phyloP scores from a whole-genome alignment of 2,797 vertebrate species.

The Botia kubotai region DNA sequence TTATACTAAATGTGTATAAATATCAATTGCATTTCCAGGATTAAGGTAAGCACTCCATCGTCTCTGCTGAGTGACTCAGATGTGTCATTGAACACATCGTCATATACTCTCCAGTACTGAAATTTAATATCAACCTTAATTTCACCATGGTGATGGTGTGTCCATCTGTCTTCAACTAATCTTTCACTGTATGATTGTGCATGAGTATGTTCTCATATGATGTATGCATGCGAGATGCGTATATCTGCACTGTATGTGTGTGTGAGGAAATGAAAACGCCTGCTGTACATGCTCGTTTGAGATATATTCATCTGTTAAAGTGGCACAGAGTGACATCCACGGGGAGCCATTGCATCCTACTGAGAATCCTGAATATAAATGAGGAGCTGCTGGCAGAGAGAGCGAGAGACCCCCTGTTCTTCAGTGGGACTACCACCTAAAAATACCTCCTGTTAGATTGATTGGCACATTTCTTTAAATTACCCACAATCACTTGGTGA shows the following conservation, averaged over 20 bases:
- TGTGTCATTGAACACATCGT: conserved; percentile 48
- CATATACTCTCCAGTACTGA: conserved; percentile 47
- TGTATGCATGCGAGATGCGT: conserved; percentile 25
- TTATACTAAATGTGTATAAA: conserved; percentile 17
- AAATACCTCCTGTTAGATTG: conserved; percentile 60
- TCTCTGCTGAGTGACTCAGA: conserved; percentile 56
- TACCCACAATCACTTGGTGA: conserved; percentile 60
- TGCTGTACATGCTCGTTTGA: conserved; percentile 73
- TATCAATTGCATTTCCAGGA: conserved; percentile 65
- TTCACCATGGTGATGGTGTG: conserved; percentile 18
- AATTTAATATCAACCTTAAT: conserved; percentile 39
- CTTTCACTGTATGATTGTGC: background rate
- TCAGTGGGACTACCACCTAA: conserved; percentile 54
- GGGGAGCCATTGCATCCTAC: conserved; percentile 70
- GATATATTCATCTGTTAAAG: conserved; percentile 76
- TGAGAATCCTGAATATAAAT: conserved; percentile 72
- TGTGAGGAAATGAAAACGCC: conserved; percentile 67
- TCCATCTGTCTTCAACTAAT: conserved; percentile 7
- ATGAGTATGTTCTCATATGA: conserved; percentile 34
- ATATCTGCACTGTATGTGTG: background rate
- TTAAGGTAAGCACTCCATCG: conserved; percentile 61
- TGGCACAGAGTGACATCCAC: conserved; percentile 69
- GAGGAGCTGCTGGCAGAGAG: conserved; percentile 64
- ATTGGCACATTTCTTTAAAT: conserved; percentile 61
- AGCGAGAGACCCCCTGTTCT: conserved; percentile 42